A percentile compares a stretch with the other conserved stretches of the same genome.
phyloP scores from a whole-genome alignment of 2,888 invertebrate genomes.

The Oscheius sp. region DNA sequence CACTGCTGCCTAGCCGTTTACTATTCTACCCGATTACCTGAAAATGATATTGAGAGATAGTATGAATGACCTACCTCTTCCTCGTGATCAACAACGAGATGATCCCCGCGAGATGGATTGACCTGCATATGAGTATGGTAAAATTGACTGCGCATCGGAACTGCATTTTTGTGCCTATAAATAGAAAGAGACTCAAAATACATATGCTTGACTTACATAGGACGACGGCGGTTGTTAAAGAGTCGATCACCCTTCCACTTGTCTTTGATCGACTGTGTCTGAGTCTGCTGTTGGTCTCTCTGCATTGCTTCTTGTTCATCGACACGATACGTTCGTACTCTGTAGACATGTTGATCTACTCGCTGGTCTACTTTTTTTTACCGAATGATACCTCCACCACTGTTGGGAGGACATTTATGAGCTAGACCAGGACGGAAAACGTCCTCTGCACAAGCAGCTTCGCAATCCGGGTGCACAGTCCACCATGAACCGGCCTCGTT shows the following conservation, averaged over 20 bases:
- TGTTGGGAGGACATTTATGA: constrained; percentile 49
- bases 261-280: constrained; percentile 16
- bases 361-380: too few species aligned
- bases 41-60: not conserved
- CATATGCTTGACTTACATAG: constrained; percentile 1
- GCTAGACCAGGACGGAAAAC: constrained; percentile 45
- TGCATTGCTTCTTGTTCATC: constrained; percentile 23
- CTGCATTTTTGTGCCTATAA: constrained; percentile 10
- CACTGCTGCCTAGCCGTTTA: constrained; percentile 1
- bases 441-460: constrained; percentile 47
- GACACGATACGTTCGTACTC: constrained; percentile 26
- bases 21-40: constrained; percentile 29
- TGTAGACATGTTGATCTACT: constrained; percentile 5
- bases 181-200: not conserved
- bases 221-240: constrained; percentile 20
- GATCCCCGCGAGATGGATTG: constrained; percentile 32
- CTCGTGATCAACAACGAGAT: constrained; percentile 34
- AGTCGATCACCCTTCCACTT: constrained; percentile 31
- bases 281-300: constrained; percentile 6
- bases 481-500: constrained; percentile 59
- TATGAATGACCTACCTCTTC: constrained; percentile 17
- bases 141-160: constrained; percentile 13
- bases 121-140: constrained; percentile 4
- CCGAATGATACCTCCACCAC: constrained; percentile 29
- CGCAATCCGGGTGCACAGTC: constrained; percentile 57